These are phyloP conservation scores for Perccottus glenii DNA, from an alignment of 2,113 vertebrate genomes.

Conservation along the genomic window DNA sequence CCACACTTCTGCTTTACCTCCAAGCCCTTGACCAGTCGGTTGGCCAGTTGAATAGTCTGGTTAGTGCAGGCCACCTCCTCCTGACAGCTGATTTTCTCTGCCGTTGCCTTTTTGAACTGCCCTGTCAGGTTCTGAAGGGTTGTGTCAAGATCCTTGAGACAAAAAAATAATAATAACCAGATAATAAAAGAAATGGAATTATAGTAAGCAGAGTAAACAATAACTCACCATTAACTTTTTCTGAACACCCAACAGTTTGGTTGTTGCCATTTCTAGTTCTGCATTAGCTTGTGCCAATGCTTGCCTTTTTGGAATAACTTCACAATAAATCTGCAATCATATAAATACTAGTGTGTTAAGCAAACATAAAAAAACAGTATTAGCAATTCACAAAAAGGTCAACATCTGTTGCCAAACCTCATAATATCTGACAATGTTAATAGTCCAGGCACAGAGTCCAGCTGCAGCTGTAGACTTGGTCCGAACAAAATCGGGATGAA, in stretches of 20 bases:
- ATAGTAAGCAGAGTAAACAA: slow-evolving; percentile 9
- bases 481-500: slow-evolving; percentile 81
- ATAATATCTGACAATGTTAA: slow-evolving; percentile 85
- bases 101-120: slow-evolving; percentile 80
- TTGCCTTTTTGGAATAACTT: slow-evolving; percentile 81
- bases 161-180: slow-evolving; percentile 41
- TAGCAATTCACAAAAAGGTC: not conserved
- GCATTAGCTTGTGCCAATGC: slow-evolving; percentile 78
- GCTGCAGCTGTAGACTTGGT: slow-evolving; percentile 87
- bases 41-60: slow-evolving; percentile 79
- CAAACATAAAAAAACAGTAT: slow-evolving; percentile 2
- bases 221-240: slow-evolving; percentile 82
- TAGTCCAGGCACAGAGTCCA: slow-evolving; percentile 85
- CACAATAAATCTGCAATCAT: slow-evolving; percentile 80
- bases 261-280: slow-evolving; percentile 80
- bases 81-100: slow-evolving; percentile 82
- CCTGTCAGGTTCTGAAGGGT: slow-evolving; percentile 78
- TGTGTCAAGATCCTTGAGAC: slow-evolving; percentile 79
- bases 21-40: slow-evolving; percentile 81
- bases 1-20: slow-evolving; percentile 72
- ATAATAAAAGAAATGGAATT: slow-evolving; percentile 3
- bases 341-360: not conserved
- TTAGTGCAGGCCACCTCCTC: slow-evolving; percentile 81
- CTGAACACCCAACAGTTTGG: slow-evolving; percentile 77
- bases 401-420: slow-evolving; percentile 72